Percentiles rank a stretch among this genome's conserved stretches.
Conservation (phyloP, 1,140 invertebrate genomes). For the Lasioglossum albipes region DNA sequence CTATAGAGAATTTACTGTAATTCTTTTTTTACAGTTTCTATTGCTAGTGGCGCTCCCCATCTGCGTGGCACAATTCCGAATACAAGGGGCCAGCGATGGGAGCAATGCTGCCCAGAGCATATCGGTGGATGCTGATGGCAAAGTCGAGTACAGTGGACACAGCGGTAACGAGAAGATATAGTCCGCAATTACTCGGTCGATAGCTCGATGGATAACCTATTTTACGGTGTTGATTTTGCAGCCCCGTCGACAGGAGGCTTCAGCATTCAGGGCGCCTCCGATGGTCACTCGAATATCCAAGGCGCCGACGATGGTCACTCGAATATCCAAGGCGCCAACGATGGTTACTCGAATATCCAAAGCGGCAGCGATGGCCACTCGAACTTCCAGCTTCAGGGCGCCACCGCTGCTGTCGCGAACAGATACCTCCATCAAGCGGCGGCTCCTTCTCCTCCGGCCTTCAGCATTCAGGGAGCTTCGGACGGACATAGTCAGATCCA, state of each 20-base stretch:
- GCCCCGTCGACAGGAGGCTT: conserved; percentile 71
- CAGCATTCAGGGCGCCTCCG: conserved; percentile 73
- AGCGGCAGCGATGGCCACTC: conserved; percentile 73
- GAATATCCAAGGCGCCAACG: conserved; percentile 72
- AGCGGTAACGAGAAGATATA: conserved; percentile 60
- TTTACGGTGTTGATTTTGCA: conserved; percentile 30
- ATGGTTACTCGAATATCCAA: conserved; percentile 73
- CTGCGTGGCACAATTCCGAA: conserved; percentile 76
- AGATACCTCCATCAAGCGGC: conserved; percentile 51
- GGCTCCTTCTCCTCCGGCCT: conserved; percentile 33
- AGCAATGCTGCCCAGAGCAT: conserved; percentile 75
- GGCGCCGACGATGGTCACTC: conserved; percentile 73
- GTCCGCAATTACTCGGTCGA: too few species aligned
- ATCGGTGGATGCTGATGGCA: conserved; percentile 73
- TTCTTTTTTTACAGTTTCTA: conserved; percentile 63
- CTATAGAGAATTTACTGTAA: too few species aligned
- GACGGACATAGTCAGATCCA: conserved; percentile 67
- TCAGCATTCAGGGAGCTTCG: conserved; percentile 69
- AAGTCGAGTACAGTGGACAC: conserved; percentile 74
- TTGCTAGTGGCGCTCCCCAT: conserved; percentile 68
- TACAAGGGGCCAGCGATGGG: conserved; percentile 77
- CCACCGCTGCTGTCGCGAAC: conserved; percentile 60
- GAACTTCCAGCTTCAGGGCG: conserved; percentile 72
- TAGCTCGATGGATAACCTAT: too few species aligned
- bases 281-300: conserved; percentile 72